These are phyloP conservation scores for Cynoglossus semilaevis DNA, from an alignment of 2,113 vertebrate genomes.

Conservation along the genomic window DNA sequence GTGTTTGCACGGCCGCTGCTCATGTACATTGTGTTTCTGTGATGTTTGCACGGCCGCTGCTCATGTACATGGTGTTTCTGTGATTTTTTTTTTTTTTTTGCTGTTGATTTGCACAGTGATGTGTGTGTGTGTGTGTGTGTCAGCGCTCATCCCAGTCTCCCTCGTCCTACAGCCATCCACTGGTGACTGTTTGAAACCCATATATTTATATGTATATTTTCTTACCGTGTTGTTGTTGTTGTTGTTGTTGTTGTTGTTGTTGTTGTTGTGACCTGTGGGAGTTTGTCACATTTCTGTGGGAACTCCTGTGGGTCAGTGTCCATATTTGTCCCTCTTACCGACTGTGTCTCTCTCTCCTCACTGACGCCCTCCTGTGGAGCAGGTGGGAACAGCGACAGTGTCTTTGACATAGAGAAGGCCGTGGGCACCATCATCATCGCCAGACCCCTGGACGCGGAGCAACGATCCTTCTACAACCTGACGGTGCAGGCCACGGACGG, in stretches of 20 bases:
- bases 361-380: conserved; percentile 25
- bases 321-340: background rate
- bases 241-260: conserved; percentile 8
- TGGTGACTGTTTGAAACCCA: too few relatives aligned
- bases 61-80: conserved; percentile 6
- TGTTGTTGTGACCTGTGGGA: conserved; percentile 10
- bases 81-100: conserved; percentile 18
- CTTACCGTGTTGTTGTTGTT: background rate
- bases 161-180: too few relatives aligned
- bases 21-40: conserved; percentile 11
- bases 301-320: background rate
- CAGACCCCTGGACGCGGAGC: conserved; percentile 91
- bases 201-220: too few relatives aligned
- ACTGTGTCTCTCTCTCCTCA: background rate
- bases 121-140: conserved; percentile 48
- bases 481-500: conserved; percentile 93
- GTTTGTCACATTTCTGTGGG: background rate
- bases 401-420: conserved; percentile 90
- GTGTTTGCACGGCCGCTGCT: conserved; percentile 36
- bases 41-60: conserved; percentile 36
- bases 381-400: conserved; percentile 92
- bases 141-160: too few relatives aligned
- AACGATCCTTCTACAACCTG: conserved; percentile 91
- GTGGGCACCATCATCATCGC: conserved; percentile 94
- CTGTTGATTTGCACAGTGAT: background rate